Percentiles rank a stretch among this genome's conserved stretches.
Conservation (phyloP, 2,113 vertebrate genomes). For the Melanocharis versteri region DNA sequence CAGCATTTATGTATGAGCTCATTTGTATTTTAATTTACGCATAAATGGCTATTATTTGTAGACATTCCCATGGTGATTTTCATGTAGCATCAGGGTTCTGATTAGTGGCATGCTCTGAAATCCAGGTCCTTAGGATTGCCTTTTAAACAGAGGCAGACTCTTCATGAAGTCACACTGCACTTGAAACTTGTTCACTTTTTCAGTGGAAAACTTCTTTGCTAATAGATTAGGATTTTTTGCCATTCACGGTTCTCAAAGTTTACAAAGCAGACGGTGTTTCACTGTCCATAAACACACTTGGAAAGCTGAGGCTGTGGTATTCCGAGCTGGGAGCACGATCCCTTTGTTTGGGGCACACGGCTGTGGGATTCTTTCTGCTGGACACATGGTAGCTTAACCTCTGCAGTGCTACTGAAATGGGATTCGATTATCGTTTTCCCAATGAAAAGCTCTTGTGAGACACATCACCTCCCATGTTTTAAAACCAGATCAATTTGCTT, state of each 20-base stretch:
- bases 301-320: not conserved
- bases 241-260: not conserved
- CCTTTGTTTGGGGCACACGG: not conserved
- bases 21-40: not conserved
- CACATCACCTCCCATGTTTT: not conserved
- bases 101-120: not conserved
- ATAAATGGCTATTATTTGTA: constrained; percentile 20
- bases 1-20: not conserved
- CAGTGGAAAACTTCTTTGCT: not conserved
- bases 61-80: constrained; percentile 20
- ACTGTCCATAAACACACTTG: not conserved
- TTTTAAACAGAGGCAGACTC: not conserved
- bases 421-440: not conserved
- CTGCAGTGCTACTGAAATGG: not conserved
- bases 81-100: not conserved
- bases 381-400: not conserved
- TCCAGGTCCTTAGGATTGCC: not conserved
- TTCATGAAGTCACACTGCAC: not conserved
- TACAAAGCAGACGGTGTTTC: not conserved
- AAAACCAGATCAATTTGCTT: constrained; percentile 51
- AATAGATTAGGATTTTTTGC: not conserved
- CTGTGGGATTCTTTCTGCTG: not conserved
- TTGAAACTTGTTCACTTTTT: not conserved
- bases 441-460: constrained; percentile 23
- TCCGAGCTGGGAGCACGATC: not conserved